phyloP scores from a whole-genome alignment of 2,113 vertebrate genomes.

The Salvator merianae region DNA sequence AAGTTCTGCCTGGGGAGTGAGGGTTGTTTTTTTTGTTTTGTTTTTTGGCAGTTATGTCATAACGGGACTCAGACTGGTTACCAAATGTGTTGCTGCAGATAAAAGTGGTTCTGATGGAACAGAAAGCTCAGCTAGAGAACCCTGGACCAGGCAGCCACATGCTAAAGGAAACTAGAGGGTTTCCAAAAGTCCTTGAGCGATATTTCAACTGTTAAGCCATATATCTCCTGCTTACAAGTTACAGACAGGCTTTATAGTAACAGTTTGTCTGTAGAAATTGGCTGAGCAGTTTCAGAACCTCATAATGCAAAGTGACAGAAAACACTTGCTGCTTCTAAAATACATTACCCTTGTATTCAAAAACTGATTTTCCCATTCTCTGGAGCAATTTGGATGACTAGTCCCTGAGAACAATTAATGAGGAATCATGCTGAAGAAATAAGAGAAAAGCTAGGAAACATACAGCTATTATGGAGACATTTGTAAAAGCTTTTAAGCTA shows the following conservation, averaged over 20 bases:
- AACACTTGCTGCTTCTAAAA: no score
- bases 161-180: no score
- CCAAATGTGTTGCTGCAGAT: neutral
- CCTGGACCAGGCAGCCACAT: neutral
- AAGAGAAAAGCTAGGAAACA: slow-evolving; percentile 25
- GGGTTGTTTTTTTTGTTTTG: no score
- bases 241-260: no score
- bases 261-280: neutral
- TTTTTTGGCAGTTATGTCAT: neutral
- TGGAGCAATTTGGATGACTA: neutral
- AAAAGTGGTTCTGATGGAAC: neutral
- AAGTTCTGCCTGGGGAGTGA: neutral
- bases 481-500: slow-evolving; percentile 47
- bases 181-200: no score
- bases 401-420: slow-evolving; percentile 4
- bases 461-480: slow-evolving; percentile 35
- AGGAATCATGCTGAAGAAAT: neutral
- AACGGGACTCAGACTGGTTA: no score
- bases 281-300: neutral
- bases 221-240: no score
- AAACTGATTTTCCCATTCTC: neutral
- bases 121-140: neutral
- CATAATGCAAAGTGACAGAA: no score
- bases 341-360: neutral
- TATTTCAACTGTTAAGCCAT: no score